Percentiles rank a stretch among this genome's conserved stretches.
phyloP scores from a whole-genome alignment of 1,140 invertebrate genomes.

The Caenorhabditis inopinata region DNA sequence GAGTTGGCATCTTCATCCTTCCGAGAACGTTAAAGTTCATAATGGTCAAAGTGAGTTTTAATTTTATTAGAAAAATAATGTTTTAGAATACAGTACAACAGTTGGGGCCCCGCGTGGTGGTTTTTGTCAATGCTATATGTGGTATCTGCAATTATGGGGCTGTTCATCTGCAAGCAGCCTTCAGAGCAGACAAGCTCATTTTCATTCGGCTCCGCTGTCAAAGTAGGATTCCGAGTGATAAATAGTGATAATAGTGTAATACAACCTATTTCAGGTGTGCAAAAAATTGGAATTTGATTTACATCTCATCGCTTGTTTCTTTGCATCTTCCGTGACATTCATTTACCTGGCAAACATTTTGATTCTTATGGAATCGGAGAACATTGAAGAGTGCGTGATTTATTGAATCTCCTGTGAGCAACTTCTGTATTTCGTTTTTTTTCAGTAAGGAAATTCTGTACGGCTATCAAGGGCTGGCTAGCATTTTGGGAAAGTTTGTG shows the following conservation, averaged over 20 bases:
- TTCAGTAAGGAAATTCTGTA: slow-evolving; percentile 36
- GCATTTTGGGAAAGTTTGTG: slow-evolving; percentile 17
- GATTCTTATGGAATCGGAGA: slow-evolving; percentile 31
- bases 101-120: slow-evolving; percentile 29
- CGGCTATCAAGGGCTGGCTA: slow-evolving; percentile 36
- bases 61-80: neutral
- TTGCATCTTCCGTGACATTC: slow-evolving; percentile 8
- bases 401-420: no score
- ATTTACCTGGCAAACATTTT: slow-evolving; percentile 40
- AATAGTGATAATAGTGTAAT: neutral
- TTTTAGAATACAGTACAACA: slow-evolving; percentile 6
- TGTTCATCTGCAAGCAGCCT: slow-evolving; percentile 14
- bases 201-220: neutral
- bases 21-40: slow-evolving; percentile 21
- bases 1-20: slow-evolving; percentile 33
- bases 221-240: neutral
- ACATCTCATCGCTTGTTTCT: slow-evolving; percentile 27
- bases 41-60: slow-evolving; percentile 9
- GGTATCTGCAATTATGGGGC: slow-evolving; percentile 27
- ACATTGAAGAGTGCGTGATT: slow-evolving; percentile 24
- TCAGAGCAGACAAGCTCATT: slow-evolving; percentile 14
- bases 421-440: no score
- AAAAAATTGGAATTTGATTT: slow-evolving; percentile 31
- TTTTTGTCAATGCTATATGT: slow-evolving; percentile 8
- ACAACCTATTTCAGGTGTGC: slow-evolving; percentile 19